Percentiles rank a stretch among this genome's conserved stretches.
These are phyloP conservation scores for Cervus canadensis DNA, from an alignment of 2,113 vertebrate species.

Conservation along the genomic window DNA sequence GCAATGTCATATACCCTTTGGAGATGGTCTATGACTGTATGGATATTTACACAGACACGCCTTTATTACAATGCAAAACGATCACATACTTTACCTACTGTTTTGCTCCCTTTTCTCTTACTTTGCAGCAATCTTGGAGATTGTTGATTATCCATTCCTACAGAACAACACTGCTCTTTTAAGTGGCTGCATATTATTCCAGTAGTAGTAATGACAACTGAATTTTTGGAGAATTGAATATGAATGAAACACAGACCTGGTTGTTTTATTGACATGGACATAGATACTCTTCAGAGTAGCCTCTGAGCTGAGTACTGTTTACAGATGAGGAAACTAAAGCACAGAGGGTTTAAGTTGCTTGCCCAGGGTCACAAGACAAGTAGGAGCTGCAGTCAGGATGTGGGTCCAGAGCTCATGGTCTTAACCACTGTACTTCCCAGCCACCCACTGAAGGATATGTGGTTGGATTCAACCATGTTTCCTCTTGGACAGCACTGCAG, in stretches of 20 bases:
- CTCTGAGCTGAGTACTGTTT: background rate
- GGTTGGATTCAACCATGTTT: background rate
- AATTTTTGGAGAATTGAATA: background rate
- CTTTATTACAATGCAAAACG: background rate
- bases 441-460: background rate
- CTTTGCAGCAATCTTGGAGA: background rate
- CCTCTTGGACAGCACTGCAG: background rate
- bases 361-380: background rate
- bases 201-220: background rate
- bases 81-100: too few species aligned
- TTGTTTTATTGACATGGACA: background rate
- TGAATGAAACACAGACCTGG: background rate
- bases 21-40: accelerated
- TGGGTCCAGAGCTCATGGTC: background rate
- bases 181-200: background rate
- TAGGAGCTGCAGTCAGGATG: too few species aligned
- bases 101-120: background rate
- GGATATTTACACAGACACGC: background rate
- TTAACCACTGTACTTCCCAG: background rate
- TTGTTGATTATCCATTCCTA: background rate
- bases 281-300: background rate
- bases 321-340: background rate
- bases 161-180: background rate
- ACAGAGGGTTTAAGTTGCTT: background rate
- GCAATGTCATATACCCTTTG: background rate